Conservation (phyloP, 2,888 invertebrate genomes). For the Petrophora chlorosata region DNA sequence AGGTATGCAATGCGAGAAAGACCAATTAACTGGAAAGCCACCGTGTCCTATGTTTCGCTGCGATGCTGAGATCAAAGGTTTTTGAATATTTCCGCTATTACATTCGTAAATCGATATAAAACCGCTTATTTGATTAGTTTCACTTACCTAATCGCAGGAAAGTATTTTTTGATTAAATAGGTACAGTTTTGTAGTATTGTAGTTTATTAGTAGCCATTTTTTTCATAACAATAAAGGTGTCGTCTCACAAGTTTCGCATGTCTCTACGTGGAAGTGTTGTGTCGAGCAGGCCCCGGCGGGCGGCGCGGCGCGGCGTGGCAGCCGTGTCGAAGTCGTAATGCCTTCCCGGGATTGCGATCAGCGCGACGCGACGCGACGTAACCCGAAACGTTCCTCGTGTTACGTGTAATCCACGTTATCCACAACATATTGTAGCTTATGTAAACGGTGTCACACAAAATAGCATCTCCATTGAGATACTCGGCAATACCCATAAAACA, state of each 20-base stretch:
- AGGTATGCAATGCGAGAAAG: too few relatives aligned
- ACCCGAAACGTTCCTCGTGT: conserved; percentile 65
- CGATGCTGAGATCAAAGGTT: too few relatives aligned
- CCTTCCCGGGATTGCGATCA: conserved; percentile 68
- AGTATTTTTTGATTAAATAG: too few relatives aligned
- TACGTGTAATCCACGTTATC: conserved; percentile 52
- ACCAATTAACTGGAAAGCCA: too few relatives aligned
- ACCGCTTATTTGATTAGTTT: too few relatives aligned
- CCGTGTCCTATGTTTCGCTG: too few relatives aligned
- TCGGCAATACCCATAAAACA: neutral
- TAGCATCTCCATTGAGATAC: conserved; percentile 23
- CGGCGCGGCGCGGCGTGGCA: too few relatives aligned
- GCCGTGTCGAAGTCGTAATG: conserved; percentile 70
- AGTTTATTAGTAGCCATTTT: too few relatives aligned
- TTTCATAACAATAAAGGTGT: conserved; percentile 6
- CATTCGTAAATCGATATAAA: too few relatives aligned
- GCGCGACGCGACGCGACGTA: conserved; percentile 56
- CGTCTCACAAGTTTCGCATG: conserved; percentile 57
- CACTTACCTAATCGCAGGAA: too few relatives aligned
- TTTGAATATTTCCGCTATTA: too few relatives aligned
- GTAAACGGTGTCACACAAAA: conserved; percentile 43
- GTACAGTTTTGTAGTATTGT: too few relatives aligned
- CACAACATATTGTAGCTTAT: conserved; percentile 42
- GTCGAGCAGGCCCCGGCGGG: conserved; percentile 39
- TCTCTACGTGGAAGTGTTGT: conserved; percentile 67